These are phyloP conservation scores for Drosophila mimica DNA, from an alignment of 2,888 invertebrate species.

Conservation along the genomic window DNA sequence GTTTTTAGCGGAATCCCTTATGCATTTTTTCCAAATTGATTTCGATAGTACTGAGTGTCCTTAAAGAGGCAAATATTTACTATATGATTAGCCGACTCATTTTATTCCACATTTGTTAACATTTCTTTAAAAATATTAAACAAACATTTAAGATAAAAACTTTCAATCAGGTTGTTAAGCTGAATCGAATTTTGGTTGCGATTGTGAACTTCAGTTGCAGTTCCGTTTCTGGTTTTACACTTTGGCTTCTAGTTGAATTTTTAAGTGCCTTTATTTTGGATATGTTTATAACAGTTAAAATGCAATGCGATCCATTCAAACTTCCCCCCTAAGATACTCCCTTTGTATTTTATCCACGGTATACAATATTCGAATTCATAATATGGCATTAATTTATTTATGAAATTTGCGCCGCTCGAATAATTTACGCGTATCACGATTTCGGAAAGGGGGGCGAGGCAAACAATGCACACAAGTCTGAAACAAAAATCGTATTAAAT, in stretches of 20 bases:
- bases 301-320: neutral
- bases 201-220: neutral
- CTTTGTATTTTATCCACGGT: neutral
- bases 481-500: slow-evolving; percentile 48
- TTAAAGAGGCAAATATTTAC: neutral
- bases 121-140: neutral
- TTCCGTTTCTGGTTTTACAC: neutral
- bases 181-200: neutral
- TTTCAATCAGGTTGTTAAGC: neutral
- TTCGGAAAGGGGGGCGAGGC: neutral
- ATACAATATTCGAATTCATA: slow-evolving; percentile 26
- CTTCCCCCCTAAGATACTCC: neutral
- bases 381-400: slow-evolving; percentile 42
- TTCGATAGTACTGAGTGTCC: too few species aligned
- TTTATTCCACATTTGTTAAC: neutral
- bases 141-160: too few species aligned
- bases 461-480: neutral
- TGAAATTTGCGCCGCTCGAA: slow-evolving; percentile 32
- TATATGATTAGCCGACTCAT: neutral
- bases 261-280: neutral
- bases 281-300: too few species aligned
- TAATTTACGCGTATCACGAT: slow-evolving; percentile 21
- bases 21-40: too few species aligned
- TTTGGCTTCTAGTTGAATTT: neutral
- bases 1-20: too few species aligned